A percentile compares a stretch with the other conserved stretches of the same genome.
phyloP scores from a whole-genome alignment of 2,888 invertebrate genomes.

The Ectropis crepuscularia region DNA sequence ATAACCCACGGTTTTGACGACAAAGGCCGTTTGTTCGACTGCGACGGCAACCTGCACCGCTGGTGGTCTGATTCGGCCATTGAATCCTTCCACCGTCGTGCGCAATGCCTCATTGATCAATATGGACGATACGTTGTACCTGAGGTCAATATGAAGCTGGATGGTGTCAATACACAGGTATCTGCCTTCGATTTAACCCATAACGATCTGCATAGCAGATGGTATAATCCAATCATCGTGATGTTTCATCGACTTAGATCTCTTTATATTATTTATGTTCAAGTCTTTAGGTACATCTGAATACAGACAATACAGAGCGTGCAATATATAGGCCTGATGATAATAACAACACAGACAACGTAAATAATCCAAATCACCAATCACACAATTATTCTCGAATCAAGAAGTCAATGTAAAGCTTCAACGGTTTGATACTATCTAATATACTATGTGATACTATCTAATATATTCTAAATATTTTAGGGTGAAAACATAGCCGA shows the following conservation, averaged over 20 bases:
- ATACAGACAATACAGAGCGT: too few relatives aligned
- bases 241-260: too few relatives aligned
- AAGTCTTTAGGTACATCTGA: too few relatives aligned
- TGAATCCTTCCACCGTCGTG: conserved; percentile 89
- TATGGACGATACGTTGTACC: conserved; percentile 93
- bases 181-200: background rate
- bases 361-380: too few relatives aligned
- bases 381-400: too few relatives aligned
- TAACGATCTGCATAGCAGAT: background rate
- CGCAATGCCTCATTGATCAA: conserved; percentile 93
- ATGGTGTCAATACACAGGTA: conserved; percentile 91
- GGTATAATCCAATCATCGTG: background rate
- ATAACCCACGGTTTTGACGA: conserved; percentile 96
- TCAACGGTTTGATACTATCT: too few relatives aligned
- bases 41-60: conserved; percentile 94
- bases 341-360: too few relatives aligned
- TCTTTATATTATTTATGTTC: too few relatives aligned
- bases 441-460: too few relatives aligned
- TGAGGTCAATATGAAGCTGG: conserved; percentile 90
- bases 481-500: conserved; percentile 97
- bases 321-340: too few relatives aligned
- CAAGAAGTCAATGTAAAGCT: too few relatives aligned
- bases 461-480: background rate
- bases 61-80: conserved; percentile 94
- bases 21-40: conserved; percentile 96